A percentile compares a stretch with the other conserved stretches of the same genome.
Conservation (phyloP, 2,797 vertebrate genomes). For the Eulemur mongoz region DNA sequence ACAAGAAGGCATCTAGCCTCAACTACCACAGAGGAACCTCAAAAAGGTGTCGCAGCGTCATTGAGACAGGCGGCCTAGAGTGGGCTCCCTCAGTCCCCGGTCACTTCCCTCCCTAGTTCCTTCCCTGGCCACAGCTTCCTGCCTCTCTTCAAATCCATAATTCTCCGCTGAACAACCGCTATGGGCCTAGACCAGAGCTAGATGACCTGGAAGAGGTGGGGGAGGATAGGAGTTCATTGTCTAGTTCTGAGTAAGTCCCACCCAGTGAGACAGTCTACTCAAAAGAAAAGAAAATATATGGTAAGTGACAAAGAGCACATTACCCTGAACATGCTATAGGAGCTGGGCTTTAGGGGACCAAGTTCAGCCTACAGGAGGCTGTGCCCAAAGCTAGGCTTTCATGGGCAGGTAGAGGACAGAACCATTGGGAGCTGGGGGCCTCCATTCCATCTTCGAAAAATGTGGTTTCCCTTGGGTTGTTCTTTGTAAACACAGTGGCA, state of each 20-base stretch:
- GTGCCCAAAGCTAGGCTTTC: not conserved
- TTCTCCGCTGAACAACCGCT: not conserved
- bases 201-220: not conserved
- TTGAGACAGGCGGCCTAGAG: not conserved
- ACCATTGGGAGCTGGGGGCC: not conserved
- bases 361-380: not conserved
- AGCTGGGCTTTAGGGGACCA: not conserved
- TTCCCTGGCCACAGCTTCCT: not conserved
- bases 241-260: not conserved
- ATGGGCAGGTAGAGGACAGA: not conserved
- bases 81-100: fast-evolving
- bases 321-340: not conserved
- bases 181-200: not conserved
- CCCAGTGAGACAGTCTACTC: not conserved
- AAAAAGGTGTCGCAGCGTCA: not conserved
- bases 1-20: slow-evolving; percentile 8
- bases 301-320: not conserved
- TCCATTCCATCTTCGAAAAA: not conserved
- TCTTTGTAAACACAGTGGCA: not conserved
- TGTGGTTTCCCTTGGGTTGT: not conserved
- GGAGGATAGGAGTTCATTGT: not conserved
- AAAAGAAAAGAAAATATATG: not conserved
- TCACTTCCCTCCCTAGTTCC: not conserved
- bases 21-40: not conserved
- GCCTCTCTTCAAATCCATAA: not conserved